phyloP scores from a whole-genome alignment of 2,797 vertebrate species.

The Astyanax mexicanus region DNA sequence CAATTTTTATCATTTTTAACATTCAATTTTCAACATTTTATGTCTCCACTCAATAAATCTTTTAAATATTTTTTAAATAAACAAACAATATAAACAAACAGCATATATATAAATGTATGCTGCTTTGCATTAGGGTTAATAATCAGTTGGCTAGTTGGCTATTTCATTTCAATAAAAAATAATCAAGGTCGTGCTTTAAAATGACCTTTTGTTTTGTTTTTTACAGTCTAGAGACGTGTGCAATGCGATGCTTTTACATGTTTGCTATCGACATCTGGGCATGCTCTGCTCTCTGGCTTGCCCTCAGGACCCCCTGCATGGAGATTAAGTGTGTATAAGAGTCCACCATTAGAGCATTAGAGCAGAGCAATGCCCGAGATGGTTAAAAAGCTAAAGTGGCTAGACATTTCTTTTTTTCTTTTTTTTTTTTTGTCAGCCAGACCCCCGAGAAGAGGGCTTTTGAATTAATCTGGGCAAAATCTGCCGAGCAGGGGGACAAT shows the following conservation, averaged over 20 bases:
- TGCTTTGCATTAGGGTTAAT: no score
- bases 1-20: no score
- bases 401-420: not conserved
- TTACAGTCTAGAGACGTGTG: not conserved
- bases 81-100: no score
- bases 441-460: slow-evolving; percentile 54
- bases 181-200: no score
- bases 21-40: no score
- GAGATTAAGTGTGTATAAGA: not conserved
- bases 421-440: slow-evolving; percentile 16
- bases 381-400: slow-evolving; percentile 38
- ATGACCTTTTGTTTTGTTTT: no score
- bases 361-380: slow-evolving; percentile 56
- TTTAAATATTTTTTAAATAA: no score
- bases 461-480: slow-evolving; percentile 60
- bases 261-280: not conserved
- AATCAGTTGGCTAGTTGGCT: no score
- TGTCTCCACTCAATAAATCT: no score
- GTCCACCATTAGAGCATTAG: slow-evolving; percentile 42
- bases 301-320: not conserved
- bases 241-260: slow-evolving; percentile 1
- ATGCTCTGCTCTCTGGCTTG: not conserved
- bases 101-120: no score
- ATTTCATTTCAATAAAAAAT: no score
- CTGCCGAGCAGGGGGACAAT: slow-evolving; percentile 36